Evolutionary conservation across 2,113 vertebrate genomes (phyloP).

Genomic region (Nematolebias whitei): DNA sequence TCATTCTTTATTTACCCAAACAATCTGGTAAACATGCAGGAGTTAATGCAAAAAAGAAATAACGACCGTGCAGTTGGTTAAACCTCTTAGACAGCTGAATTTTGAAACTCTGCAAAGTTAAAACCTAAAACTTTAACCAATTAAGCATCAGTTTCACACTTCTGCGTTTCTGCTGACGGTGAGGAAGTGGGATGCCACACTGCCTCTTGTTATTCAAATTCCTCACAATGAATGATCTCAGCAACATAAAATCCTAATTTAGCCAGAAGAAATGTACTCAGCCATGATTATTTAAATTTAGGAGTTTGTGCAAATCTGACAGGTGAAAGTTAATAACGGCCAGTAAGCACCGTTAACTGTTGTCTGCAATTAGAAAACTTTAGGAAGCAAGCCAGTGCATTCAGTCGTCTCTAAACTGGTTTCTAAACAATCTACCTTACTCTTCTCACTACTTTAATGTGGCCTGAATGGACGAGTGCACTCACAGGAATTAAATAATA

Average conservation of each 20-base stretch:
- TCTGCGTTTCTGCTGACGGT: conserved; percentile 38
- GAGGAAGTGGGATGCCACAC: conserved; percentile 48
- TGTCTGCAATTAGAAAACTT: too few relatives aligned
- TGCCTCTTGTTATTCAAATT: conserved; percentile 33
- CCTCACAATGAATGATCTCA: conserved; percentile 38
- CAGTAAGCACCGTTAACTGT: background rate
- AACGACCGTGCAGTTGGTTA: too few relatives aligned
- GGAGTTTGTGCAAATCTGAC: conserved; percentile 7
- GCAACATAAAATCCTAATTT: conserved; percentile 23
- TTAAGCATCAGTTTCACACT: conserved; percentile 25
- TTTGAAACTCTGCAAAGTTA: conserved; percentile 19
- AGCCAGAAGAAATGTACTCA: conserved; percentile 17
- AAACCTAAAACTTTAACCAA: conserved; percentile 27
- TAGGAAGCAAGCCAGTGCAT: too few relatives aligned
- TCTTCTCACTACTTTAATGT: too few relatives aligned
- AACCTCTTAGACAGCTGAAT: conserved; percentile 20
- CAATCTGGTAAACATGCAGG: background rate
- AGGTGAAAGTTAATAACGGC: conserved; percentile 10
- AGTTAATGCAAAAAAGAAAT: background rate
- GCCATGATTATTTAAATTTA: background rate
- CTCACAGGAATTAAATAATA: too few relatives aligned
- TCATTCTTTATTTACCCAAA: conserved; percentile 3
- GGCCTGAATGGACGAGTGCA: too few relatives aligned
- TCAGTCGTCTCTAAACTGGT: too few relatives aligned
- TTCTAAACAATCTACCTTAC: too few relatives aligned